Evolutionary conservation across 2,797 vertebrate species (phyloP).

Genomic region (Phrynocephalus forsythii): DNA sequence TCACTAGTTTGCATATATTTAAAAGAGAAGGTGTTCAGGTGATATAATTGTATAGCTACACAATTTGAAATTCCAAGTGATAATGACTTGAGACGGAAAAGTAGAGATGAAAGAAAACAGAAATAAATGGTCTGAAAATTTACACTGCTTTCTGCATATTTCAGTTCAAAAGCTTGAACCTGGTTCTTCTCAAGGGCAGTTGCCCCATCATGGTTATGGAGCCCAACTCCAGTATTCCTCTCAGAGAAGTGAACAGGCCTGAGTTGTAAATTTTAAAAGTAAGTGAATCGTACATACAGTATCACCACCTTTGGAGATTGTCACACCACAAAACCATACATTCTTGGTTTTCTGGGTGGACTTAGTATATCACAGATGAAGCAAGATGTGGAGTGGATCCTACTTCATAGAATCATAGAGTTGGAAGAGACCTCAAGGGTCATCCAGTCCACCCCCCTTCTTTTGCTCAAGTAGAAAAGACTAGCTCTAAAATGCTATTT

Average conservation of each 20-base stretch:
- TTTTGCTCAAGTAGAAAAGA: no score
- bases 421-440: no score
- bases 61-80: not conserved
- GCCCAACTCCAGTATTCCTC: not conserved
- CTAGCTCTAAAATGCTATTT: no score
- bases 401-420: no score
- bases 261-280: no score
- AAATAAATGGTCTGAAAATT: not conserved
- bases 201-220: not conserved
- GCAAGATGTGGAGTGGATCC: no score
- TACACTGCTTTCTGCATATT: not conserved
- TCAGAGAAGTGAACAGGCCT: not conserved
- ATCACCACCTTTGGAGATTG: no score
- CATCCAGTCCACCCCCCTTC: no score
- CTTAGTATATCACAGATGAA: no score
- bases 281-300: no score
- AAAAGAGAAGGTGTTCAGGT: not conserved
- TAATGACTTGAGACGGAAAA: not conserved
- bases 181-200: not conserved
- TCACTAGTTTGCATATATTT: not conserved
- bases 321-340: no score
- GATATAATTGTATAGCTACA: not conserved
- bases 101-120: not conserved
- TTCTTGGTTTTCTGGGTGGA: no score
- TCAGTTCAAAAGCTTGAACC: not conserved